Conservation (phyloP, 2,888 invertebrate genomes). For the Xylophagus ater region DNA sequence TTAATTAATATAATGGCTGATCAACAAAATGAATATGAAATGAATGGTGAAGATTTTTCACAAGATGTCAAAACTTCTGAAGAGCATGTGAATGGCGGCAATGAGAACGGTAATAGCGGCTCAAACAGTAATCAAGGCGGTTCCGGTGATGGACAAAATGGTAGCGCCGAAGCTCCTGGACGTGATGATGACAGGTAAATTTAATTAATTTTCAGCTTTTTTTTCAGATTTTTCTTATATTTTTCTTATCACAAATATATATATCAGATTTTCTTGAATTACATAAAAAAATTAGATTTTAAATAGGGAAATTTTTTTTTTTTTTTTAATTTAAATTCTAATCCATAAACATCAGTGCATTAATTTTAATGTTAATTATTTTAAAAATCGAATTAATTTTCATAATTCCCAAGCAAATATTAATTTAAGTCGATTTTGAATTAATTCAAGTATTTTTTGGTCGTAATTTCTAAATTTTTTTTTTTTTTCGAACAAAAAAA, state of each 20-base stretch:
- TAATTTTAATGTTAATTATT: conserved; percentile 6
- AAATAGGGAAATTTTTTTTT: too few relatives aligned
- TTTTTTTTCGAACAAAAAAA: too few relatives aligned
- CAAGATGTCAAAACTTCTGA: conserved; percentile 61
- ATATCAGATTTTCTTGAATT: too few relatives aligned
- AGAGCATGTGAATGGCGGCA: conserved; percentile 47
- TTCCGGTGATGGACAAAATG: conserved; percentile 40
- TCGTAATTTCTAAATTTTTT: too few relatives aligned
- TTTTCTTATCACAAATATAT: too few relatives aligned
- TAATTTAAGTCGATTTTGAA: conserved; percentile 7
- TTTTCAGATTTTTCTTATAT: neutral
- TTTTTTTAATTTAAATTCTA: too few relatives aligned
- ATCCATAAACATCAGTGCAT: conserved; percentile 7
- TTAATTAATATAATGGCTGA: conserved; percentile 48
- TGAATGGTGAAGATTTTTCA: conserved; percentile 72
- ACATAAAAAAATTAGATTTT: too few relatives aligned
- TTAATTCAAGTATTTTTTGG: neutral
- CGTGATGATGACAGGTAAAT: conserved; percentile 72
- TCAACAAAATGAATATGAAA: conserved; percentile 50
- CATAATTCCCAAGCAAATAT: conserved; percentile 5
- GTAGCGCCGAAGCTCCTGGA: conserved; percentile 62
- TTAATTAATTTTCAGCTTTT: neutral
- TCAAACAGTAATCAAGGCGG: conserved; percentile 48
- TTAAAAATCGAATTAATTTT: conserved; percentile 2
- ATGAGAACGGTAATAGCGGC: conserved; percentile 28